Conservation (phyloP, 2,888 invertebrate species). For the Cynaeus angustus region DNA sequence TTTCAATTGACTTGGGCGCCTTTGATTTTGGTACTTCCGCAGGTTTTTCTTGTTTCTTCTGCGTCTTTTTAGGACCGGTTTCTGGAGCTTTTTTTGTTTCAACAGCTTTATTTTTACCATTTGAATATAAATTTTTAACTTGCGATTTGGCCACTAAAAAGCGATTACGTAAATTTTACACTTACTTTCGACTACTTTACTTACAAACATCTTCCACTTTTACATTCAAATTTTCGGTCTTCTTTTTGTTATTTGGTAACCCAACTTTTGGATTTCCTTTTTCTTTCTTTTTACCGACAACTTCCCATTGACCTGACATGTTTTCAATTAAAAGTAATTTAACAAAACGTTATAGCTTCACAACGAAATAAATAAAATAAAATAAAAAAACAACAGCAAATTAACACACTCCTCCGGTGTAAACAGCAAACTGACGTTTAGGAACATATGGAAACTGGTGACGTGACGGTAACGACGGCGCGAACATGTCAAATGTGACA, state of each 20-base stretch:
- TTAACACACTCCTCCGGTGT: not conserved
- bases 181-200: slow-evolving; percentile 60
- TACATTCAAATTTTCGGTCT: slow-evolving; percentile 69
- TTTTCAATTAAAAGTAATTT: slow-evolving; percentile 3
- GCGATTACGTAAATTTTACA: slow-evolving; percentile 1
- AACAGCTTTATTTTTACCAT: slow-evolving; percentile 73
- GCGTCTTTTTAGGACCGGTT: slow-evolving; percentile 71
- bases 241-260: slow-evolving; percentile 75
- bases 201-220: slow-evolving; percentile 86
- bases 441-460: too few relatives aligned
- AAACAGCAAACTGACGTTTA: too few relatives aligned
- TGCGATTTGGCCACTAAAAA: slow-evolving; percentile 80
- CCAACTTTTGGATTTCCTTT: slow-evolving; percentile 70
- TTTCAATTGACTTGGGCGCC: slow-evolving; percentile 79
- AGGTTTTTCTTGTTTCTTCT: slow-evolving; percentile 72
- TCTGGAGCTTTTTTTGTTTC: slow-evolving; percentile 62
- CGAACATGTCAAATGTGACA: too few relatives aligned
- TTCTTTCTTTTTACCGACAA: slow-evolving; percentile 80
- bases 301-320: slow-evolving; percentile 81
- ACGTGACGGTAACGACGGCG: too few relatives aligned
- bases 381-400: slow-evolving; percentile 4
- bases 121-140: slow-evolving; percentile 79
- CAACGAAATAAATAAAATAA: slow-evolving; percentile 1
- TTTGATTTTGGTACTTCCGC: slow-evolving; percentile 76
- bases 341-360: not conserved